Base-by-base conservation (phyloP, 1,140 invertebrate species). In the Nymphalis io region DNA sequence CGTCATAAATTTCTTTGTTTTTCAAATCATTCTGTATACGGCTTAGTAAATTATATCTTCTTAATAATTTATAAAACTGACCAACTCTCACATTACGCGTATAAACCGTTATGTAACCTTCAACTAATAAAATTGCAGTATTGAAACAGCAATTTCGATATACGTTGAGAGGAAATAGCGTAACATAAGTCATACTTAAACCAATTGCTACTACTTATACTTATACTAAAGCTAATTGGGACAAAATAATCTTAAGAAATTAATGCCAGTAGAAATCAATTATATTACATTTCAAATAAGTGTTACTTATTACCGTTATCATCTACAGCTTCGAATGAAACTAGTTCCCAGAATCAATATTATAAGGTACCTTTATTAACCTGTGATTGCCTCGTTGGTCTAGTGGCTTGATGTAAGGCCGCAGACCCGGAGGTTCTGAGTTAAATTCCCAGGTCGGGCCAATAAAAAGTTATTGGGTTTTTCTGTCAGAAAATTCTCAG, bases 241-340 rank as follows among this genome's bases (percentile, higher is more conserved):
- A 20, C 58, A 68, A 60, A 60, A 53, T 53, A 60, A 63, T 63
- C 44, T 46, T 33, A 60, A 60, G 42, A 51, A 67, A 67, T 67
- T 33, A 60, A 20, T 23, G 44, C 15, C 11, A 27, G 60, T 44
- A 20, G n/a, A 18, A 55, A 55, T 27, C 51, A 13, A 55, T 55
- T 51, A 20, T n/a, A 51, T 51, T 51, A 20, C 46, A 10, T 51
- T 20, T 51, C 16, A 51, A 51, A 51, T 51, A 20, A 46, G 46
- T 12, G 46, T 51, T 51, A 1, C 5, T 55, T 55, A 55, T 55
- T 33, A 55, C 20, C 23, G 51, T 55, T 55, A 55, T 27, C 48
- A 20, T 51, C 3, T 51, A 51, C 16, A 20, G 13, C 51, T 55
- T 55, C 23, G 23, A 27, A 13, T 23, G 0, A 55, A 21, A 23